Evolutionary conservation across 2,797 vertebrate genomes (phyloP).

Genomic region (Takifugu ocellatus): DNA sequence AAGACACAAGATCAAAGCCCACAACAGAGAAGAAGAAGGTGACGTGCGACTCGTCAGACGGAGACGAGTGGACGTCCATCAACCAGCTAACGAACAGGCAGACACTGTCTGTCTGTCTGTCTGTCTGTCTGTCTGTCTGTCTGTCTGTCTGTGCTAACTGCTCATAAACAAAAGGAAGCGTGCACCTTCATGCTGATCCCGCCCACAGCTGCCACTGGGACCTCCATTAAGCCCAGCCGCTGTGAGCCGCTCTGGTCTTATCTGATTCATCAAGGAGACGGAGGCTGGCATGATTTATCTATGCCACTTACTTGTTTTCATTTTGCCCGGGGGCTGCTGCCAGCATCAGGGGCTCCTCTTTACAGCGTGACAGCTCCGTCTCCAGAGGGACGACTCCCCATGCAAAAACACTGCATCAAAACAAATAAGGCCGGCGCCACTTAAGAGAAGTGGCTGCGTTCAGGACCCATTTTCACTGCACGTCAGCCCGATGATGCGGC

Average conservation of each 20-base stretch:
- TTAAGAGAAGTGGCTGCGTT: constrained; percentile 72
- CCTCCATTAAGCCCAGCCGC: constrained; percentile 70
- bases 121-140: constrained; percentile 9
- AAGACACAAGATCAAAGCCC: too few relatives aligned
- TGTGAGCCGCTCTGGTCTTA: constrained; percentile 67
- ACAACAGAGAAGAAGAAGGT: too few relatives aligned
- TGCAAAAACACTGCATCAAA: constrained; percentile 78
- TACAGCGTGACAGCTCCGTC: constrained; percentile 80
- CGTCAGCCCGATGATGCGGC: constrained; percentile 66
- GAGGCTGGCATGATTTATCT: constrained; percentile 80
- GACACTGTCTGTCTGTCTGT: too few relatives aligned
- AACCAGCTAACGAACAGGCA: too few relatives aligned
- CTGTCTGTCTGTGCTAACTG: constrained; percentile 37
- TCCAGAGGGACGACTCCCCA: constrained; percentile 75
- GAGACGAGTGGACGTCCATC: too few relatives aligned
- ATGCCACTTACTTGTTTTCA: constrained; percentile 82
- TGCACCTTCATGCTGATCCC: constrained; percentile 59
- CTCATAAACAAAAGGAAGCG: constrained; percentile 59
- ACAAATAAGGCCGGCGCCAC: constrained; percentile 77
- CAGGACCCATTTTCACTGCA: constrained; percentile 68
- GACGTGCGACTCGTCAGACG: too few relatives aligned
- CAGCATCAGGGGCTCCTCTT: constrained; percentile 75
- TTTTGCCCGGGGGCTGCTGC: constrained; percentile 80
- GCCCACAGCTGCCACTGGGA: constrained; percentile 64
- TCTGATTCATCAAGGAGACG: constrained; percentile 75